phyloP scores from a whole-genome alignment of 2,797 vertebrate genomes.

The Zenarchopterus dispar region DNA sequence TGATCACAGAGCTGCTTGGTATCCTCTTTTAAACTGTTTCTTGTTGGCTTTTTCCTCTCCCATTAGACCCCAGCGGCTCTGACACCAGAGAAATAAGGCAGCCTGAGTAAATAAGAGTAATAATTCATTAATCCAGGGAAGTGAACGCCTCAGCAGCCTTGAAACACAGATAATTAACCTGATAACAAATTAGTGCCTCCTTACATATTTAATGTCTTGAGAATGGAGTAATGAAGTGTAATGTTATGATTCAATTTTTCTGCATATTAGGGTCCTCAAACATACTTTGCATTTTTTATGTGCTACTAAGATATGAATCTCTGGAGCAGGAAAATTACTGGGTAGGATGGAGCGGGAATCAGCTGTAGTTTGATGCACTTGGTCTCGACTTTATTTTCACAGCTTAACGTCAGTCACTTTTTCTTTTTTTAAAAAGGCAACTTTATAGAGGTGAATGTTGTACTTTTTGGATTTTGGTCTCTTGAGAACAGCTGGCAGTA shows the following conservation, averaged over 20 bases:
- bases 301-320: conserved; percentile 38
- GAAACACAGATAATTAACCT: conserved; percentile 80
- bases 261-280: conserved; percentile 59
- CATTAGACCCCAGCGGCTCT: conserved; percentile 41
- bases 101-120: conserved; percentile 70
- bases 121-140: conserved; percentile 76
- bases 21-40: too few relatives aligned
- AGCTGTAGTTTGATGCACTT: conserved; percentile 8
- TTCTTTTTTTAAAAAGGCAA: conserved; percentile 56
- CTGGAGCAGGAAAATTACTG: conserved; percentile 35
- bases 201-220: conserved; percentile 74
- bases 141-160: conserved; percentile 72
- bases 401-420: conserved; percentile 30
- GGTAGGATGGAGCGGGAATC: conserved; percentile 16
- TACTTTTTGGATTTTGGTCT: conserved; percentile 50
- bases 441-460: conserved; percentile 53
- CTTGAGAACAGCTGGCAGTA: conserved; percentile 51
- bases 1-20: too few relatives aligned
- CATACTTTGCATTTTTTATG: conserved; percentile 63
- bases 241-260: conserved; percentile 61
- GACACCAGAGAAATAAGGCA: conserved; percentile 48
- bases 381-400: conserved; percentile 18
- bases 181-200: conserved; percentile 75
- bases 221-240: conserved; percentile 73
- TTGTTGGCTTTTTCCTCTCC: conserved; percentile 19